A percentile compares a stretch with the other conserved stretches of the same genome.
phyloP scores from a whole-genome alignment of 1,140 invertebrate species.

The Scaptomyza pallida region DNA sequence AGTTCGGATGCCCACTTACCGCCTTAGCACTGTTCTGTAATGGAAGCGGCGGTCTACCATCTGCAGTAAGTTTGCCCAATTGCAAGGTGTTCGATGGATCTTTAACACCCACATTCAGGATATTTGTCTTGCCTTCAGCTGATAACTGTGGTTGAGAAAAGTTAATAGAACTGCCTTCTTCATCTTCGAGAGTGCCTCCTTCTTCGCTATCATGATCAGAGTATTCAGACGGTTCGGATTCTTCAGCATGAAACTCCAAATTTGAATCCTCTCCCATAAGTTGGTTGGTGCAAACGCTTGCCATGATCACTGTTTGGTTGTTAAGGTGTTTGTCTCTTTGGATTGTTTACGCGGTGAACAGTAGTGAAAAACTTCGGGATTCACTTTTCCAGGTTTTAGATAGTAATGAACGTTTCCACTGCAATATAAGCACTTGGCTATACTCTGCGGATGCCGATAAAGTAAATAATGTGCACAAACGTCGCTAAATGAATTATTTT shows the following conservation, averaged over 20 bases:
- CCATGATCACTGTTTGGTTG: slow-evolving; percentile 20
- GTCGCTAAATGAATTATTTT: slow-evolving; percentile 50
- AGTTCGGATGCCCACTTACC: slow-evolving; percentile 42
- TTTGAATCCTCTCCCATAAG: slow-evolving; percentile 8
- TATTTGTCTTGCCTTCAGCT: not conserved
- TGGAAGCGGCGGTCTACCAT: not conserved
- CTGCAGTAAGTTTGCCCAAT: not conserved
- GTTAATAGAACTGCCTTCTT: slow-evolving; percentile 18
- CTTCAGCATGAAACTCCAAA: slow-evolving; percentile 38
- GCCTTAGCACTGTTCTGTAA: not conserved
- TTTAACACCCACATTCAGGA: not conserved
- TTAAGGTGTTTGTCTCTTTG: not conserved
- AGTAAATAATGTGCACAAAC: slow-evolving; percentile 65
- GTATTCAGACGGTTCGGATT: slow-evolving; percentile 64
- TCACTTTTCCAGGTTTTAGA: slow-evolving; percentile 6
- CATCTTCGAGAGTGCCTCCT: slow-evolving; percentile 25
- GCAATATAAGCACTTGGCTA: slow-evolving; percentile 65
- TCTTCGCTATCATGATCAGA: slow-evolving; percentile 63
- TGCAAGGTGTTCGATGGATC: not conserved
- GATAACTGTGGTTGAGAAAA: not conserved
- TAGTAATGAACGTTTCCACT: slow-evolving; percentile 49
- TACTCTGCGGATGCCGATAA: slow-evolving; percentile 26
- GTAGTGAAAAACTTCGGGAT: slow-evolving; percentile 49
- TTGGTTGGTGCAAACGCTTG: not conserved
- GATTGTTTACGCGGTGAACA: slow-evolving; percentile 51